Base-by-base conservation (phyloP, 2,888 invertebrate genomes). In the Cataglyphis albicans region DNA sequence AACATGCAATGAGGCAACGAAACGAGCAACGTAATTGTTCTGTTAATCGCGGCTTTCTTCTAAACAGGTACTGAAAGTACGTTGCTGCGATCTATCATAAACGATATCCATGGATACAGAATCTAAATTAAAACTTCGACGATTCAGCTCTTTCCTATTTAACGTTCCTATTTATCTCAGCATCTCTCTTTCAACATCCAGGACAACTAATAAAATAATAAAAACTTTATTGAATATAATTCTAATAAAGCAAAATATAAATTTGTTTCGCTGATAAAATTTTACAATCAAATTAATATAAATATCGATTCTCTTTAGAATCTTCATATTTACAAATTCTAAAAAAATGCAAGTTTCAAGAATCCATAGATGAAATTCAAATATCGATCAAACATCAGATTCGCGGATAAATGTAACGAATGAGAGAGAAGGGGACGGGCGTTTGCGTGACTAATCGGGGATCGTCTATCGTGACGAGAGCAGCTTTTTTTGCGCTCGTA, bases 1-100 rank as follows among this genome's bases (percentile, higher is more conserved):
- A 87, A 78, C 38, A 68, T 75, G 73, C 85, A 72, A 83, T 80
- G 70, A 67, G 80, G 82, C 35, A 72, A 75, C 65, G 25, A 64
- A 38, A 61, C 35, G 65, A 25, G 38, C 44, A 55, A 74, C 73
- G 59, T 67, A 76, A 72, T 78, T 57, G 57, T 29, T 35, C 74
- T 59, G 52, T 38, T 75, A 75, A 75, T 76, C 67, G 29, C 9
- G 38, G 67, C 25, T 67, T 76, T 55, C 67, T 55, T 76, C 48
- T n/a, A 18, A 65, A 32, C 52, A 35, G 9, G 10, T 76, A 41
- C 21, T 29, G 55, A 57, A 57, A 57, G 57, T n/a, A 59, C 10
- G 25, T 38, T 12, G 64, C 9, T 29, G 25, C 32, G 41, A 35
- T 72, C 15, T 21, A 9, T 52, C 6, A 57, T 10, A 25, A 72